Base-by-base conservation (phyloP, 2,888 invertebrate species). In the Orchesella flavescens region DNA sequence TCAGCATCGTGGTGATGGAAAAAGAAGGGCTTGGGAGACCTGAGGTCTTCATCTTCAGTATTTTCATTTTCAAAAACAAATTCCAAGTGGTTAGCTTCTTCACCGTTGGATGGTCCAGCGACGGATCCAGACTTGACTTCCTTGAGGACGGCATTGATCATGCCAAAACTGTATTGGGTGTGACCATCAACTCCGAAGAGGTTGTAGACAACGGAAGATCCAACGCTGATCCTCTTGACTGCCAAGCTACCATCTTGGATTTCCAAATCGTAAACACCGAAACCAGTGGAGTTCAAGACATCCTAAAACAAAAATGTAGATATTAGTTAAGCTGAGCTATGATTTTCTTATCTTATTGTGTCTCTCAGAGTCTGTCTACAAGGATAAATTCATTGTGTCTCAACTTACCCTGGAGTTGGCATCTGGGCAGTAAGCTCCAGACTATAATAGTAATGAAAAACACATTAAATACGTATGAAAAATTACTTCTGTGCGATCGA, bases 161-260 rank as follows among this genome's bases (percentile, higher is more conserved):
- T 49, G 21, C 43, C 83, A 65, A 46, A 83, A 74, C 77, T 46
- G 86, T 83, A 86, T 84, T 88, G 88, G 21, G 84, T 85, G 83
- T 87, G 87, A 46, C 87, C 88, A 46, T 87, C 87, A 63, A 73
- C 53, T 77, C 88, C 87, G 83, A 88, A 87, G 63, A 87, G 74
- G 66, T 72, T 76, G 86, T 86, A 87, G 66, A 83, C 61, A 44
- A 87, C 73, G 71, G 80, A 71, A 46, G 86, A 85, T 61, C 85
- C 86, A 55, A 80, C 65, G 17, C 13, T 68, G 84, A 88, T 79
- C 46, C 66, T 79, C 78, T 86, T 87, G 57, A 84, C 78, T 17
- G 81, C 72, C 71, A 85, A 63, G 66, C 68, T 55, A 17, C 86
- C 87, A 59, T 81, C 84, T 66, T 84, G 65, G 53, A 84, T 65